Conservation (phyloP, 1,140 invertebrate genomes). For the Dendrolimus punctatus region DNA sequence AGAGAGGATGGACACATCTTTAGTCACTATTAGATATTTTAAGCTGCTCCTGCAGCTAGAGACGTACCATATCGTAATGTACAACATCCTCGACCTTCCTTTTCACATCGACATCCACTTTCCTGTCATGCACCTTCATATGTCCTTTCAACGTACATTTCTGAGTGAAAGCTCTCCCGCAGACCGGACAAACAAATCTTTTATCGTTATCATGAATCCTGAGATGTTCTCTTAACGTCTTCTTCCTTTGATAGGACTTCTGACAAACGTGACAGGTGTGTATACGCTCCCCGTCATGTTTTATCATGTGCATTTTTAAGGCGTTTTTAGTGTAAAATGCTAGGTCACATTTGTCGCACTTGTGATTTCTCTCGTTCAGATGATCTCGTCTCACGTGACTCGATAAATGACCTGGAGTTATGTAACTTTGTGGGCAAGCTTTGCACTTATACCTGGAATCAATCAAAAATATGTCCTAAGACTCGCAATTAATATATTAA, state of each 20-base stretch:
- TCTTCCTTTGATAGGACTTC: slow-evolving; percentile 58
- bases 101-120: slow-evolving; percentile 25
- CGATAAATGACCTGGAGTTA: slow-evolving; percentile 46
- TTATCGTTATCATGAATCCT: slow-evolving; percentile 82
- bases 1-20: no score
- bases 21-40: no score
- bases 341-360: slow-evolving; percentile 63
- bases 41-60: no score
- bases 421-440: slow-evolving; percentile 49
- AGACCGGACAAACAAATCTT: slow-evolving; percentile 79
- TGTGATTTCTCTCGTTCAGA: slow-evolving; percentile 60
- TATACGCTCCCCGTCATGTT: slow-evolving; percentile 76
- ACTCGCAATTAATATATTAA: no score
- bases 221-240: slow-evolving; percentile 76
- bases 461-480: no score
- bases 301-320: slow-evolving; percentile 83
- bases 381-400: slow-evolving; percentile 56
- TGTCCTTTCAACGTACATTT: slow-evolving; percentile 70
- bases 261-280: slow-evolving; percentile 56
- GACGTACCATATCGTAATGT: no score
- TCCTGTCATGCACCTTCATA: slow-evolving; percentile 57
- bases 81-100: background rate
- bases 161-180: slow-evolving; percentile 77
- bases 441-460: slow-evolving; percentile 43
- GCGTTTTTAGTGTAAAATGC: slow-evolving; percentile 58